phyloP scores from a whole-genome alignment of 2,797 vertebrate species.

The Acanthopagrus latus region DNA sequence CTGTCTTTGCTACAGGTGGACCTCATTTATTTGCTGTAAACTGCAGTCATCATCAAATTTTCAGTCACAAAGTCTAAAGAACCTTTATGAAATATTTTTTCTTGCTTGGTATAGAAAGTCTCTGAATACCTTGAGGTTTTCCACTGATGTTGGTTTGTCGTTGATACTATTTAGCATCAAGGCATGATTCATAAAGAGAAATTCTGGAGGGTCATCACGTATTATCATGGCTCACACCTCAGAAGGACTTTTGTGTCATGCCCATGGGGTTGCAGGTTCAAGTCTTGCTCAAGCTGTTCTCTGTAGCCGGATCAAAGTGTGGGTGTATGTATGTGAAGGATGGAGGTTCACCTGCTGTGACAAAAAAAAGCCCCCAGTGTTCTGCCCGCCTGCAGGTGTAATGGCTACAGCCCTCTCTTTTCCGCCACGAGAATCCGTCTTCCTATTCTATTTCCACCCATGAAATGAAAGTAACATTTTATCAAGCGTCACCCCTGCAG shows the following conservation, averaged over 20 bases:
- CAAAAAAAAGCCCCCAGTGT: constrained; percentile 59
- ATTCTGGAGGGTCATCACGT: constrained; percentile 3
- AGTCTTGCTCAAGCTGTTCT: constrained; percentile 49
- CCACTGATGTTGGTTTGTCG: not conserved
- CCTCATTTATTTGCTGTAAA: not conserved
- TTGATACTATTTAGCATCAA: constrained; percentile 7
- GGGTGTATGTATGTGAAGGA: constrained; percentile 31
- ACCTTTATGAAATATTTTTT: not conserved
- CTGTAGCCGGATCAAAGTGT: constrained; percentile 36
- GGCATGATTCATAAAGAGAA: constrained; percentile 24
- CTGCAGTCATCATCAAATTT: not conserved
- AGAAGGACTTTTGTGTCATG: constrained; percentile 32
- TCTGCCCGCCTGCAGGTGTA: constrained; percentile 59
- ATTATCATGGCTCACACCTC: constrained; percentile 32
- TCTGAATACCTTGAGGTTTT: not conserved
- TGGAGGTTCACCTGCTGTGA: constrained; percentile 50
- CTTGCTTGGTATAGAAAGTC: not conserved
- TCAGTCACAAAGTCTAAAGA: not conserved
- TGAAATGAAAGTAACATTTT: constrained; percentile 83
- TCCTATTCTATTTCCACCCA: constrained; percentile 67
- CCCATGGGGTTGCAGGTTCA: constrained; percentile 35
- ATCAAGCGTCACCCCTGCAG: constrained; percentile 70
- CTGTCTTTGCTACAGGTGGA: constrained; percentile 4
- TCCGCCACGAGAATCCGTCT: constrained; percentile 52
- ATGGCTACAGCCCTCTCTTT: constrained; percentile 49